A percentile compares a stretch with the other conserved stretches of the same genome.
Conservation (phyloP, 35 echinoderm and acorn worm genomes). For the Ophioderma brevispina region DNA sequence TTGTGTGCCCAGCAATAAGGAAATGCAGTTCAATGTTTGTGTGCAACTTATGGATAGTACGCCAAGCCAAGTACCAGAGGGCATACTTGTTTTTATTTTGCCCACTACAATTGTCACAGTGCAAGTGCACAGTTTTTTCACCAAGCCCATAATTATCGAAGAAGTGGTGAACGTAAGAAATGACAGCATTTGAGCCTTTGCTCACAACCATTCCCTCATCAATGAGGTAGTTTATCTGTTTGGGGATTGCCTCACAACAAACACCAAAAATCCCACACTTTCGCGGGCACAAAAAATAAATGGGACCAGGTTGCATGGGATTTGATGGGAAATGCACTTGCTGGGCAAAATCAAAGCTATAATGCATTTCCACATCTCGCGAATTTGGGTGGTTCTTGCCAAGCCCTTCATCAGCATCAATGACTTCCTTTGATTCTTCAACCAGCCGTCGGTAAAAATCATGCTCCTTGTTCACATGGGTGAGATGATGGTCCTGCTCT, state of each 20-base stretch:
- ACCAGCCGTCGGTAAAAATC: not conserved
- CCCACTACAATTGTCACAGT: slow-evolving; percentile 67
- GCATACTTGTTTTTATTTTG: slow-evolving; percentile 79
- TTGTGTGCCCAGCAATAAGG: slow-evolving; percentile 69
- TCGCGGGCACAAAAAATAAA: not conserved
- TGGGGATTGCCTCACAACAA: not conserved
- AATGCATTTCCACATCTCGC: not conserved
- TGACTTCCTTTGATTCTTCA: not conserved
- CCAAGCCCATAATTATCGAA: slow-evolving; percentile 21
- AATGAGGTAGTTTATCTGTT: slow-evolving; percentile 65
- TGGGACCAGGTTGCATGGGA: slow-evolving; percentile 17
- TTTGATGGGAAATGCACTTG: slow-evolving; percentile 53
- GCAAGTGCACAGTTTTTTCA: slow-evolving; percentile 34
- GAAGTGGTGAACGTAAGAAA: slow-evolving; percentile 54
- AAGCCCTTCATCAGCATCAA: not conserved
- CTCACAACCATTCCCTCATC: slow-evolving; percentile 32
- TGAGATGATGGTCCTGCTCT: not conserved
- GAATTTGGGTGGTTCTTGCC: not conserved
- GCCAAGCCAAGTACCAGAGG: slow-evolving; percentile 63
- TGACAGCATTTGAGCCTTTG: slow-evolving; percentile 53
- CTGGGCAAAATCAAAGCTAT: slow-evolving; percentile 26
- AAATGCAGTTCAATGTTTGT: slow-evolving; percentile 23
- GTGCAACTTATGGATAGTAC: slow-evolving; percentile 21
- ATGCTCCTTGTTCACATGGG: not conserved
- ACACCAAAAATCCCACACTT: slow-evolving; percentile 50